phyloP scores from a whole-genome alignment of 2,888 invertebrate species.

The Chymomyza caudatula region DNA sequence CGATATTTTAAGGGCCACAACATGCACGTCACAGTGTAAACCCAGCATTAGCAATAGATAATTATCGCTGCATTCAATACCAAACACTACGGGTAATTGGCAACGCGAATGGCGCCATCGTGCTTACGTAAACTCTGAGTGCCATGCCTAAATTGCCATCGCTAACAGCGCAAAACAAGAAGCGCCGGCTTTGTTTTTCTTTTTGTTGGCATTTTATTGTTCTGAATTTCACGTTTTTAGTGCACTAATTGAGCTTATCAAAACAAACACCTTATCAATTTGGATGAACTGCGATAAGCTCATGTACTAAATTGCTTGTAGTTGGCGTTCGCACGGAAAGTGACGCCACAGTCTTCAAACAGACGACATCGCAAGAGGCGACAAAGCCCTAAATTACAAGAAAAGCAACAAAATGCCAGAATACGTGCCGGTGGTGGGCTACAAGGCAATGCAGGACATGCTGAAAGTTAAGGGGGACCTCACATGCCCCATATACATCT shows the following conservation, averaged over 20 bases:
- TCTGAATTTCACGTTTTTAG: background rate
- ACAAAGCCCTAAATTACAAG: too few species aligned
- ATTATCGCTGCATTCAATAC: too few species aligned
- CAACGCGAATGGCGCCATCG: too few species aligned
- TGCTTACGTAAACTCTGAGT: too few species aligned
- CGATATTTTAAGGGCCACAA: too few species aligned
- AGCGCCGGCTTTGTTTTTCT: background rate
- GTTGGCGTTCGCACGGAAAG: background rate
- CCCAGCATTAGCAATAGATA: too few species aligned
- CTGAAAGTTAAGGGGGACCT: constrained; percentile 28
- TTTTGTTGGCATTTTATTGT: background rate
- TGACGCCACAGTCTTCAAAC: background rate
- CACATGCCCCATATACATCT: constrained; percentile 53
- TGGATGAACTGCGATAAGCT: background rate
- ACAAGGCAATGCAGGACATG: constrained; percentile 38
- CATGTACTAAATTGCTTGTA: background rate
- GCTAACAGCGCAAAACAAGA: background rate
- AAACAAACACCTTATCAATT: background rate
- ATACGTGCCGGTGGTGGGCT: constrained; percentile 38
- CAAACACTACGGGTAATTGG: too few species aligned
- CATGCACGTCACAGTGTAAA: too few species aligned
- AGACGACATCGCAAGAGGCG: too few species aligned
- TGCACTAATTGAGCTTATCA: background rate
- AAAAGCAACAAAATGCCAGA: constrained; percentile 43
- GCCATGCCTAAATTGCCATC: background rate